These are phyloP conservation scores for Cyanoramphus novaezelandiae DNA, from an alignment of 2,113 vertebrate species.

Conservation along the genomic window DNA sequence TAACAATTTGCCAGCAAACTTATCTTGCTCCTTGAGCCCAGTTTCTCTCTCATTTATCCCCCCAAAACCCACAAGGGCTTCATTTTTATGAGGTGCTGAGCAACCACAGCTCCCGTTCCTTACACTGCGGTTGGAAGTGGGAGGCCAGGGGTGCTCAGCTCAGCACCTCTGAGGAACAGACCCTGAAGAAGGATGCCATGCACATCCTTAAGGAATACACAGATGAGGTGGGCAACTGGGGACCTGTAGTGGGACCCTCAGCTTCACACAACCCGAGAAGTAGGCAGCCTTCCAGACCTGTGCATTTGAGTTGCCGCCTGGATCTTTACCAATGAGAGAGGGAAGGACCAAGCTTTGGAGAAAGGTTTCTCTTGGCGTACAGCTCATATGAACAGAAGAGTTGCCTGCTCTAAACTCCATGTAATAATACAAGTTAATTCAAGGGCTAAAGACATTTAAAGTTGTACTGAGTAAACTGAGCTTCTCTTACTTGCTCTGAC, in stretches of 20 bases:
- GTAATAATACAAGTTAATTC: not conserved
- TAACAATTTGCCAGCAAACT: not conserved
- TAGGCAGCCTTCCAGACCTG: accelerated
- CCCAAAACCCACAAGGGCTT: not conserved
- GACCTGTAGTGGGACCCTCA: not conserved
- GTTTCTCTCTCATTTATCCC: not conserved
- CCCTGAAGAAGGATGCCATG: accelerated
- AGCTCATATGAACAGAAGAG: not conserved
- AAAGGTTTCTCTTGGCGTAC: not conserved
- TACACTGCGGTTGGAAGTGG: not conserved
- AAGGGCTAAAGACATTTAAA: not conserved
- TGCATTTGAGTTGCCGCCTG: not conserved
- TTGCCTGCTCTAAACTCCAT: not conserved
- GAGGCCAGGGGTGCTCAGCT: not conserved
- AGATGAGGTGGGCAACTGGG: not conserved
- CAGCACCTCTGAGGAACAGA: not conserved
- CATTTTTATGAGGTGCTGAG: constrained; percentile 16
- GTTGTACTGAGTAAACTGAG: not conserved
- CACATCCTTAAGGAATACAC: not conserved
- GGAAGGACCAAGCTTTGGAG: not conserved
- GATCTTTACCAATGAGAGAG: not conserved
- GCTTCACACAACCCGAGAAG: not conserved
- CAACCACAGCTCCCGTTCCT: constrained; percentile 13
- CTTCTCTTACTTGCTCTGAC: not conserved
- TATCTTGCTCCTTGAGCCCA: not conserved